Percentiles rank a stretch among this genome's conserved stretches.
These are phyloP conservation scores for Cecropterus lyciades DNA, from an alignment of 1,140 invertebrate species.

Conservation along the genomic window DNA sequence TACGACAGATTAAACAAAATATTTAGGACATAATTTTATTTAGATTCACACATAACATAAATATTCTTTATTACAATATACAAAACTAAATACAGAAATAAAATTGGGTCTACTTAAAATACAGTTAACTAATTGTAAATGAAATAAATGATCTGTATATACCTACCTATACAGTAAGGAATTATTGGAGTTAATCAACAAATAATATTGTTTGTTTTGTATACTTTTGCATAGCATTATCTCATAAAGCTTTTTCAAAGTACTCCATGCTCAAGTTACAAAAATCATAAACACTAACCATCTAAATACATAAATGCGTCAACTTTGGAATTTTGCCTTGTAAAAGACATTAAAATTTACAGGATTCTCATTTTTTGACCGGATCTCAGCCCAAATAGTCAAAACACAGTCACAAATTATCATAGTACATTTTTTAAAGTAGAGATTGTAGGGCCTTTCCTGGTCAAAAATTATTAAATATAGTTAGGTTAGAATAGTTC, in stretches of 20 bases:
- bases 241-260: slow-evolving; percentile 17
- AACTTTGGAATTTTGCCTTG: slow-evolving; percentile 20
- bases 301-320: slow-evolving; percentile 18
- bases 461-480: too few relatives aligned
- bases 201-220: slow-evolving; percentile 1
- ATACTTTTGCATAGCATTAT: slow-evolving; percentile 20
- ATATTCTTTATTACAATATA: slow-evolving; percentile 1
- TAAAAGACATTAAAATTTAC: not conserved
- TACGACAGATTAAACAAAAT: not conserved
- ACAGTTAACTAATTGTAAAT: not conserved
- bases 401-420: too few relatives aligned
- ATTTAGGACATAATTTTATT: slow-evolving; percentile 4
- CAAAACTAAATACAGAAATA: not conserved
- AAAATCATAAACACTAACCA: not conserved
- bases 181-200: too few relatives aligned
- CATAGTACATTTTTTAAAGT: too few relatives aligned
- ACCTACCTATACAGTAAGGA: too few relatives aligned
- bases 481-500: too few relatives aligned
- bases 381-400: too few relatives aligned
- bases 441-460: too few relatives aligned
- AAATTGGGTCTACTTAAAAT: not conserved
- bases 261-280: slow-evolving; percentile 15
- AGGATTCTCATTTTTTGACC: too few relatives aligned
- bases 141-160: slow-evolving; percentile 1
- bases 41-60: not conserved